Evolutionary conservation across 2,797 vertebrate species (phyloP), one percentile per base, ranked within the genome.

Genomic region (Oryzias dopingdopingensis): DNA sequence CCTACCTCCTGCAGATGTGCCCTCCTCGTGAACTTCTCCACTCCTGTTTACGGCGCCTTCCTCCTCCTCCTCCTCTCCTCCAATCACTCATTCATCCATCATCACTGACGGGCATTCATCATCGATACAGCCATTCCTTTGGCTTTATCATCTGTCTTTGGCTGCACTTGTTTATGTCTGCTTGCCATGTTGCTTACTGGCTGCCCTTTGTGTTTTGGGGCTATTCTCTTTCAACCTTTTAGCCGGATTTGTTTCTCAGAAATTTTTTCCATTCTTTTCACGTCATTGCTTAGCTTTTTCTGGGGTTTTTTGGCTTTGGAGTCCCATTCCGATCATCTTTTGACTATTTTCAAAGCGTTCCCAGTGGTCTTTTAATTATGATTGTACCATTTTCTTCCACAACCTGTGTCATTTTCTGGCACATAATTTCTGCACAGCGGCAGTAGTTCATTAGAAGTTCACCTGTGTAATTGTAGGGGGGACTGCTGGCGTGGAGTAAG

Each of bases 141-240:
- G 52, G 77, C 74, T 81, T 81, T 49, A 84, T 75, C 79, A 81
- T 87, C 67, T 22, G 54, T 83, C 82, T 77, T 77, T 71, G 70
- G 63, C 43, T 5, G 45, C 18, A n/a, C 23, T 68, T 80, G 71
- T 77, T 72, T 72, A 65, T 60, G 63, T 70, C 52, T 40, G 60
- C 66, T 61, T 67, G 62, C 70, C 50, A 52, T 43, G 66, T 67
- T 81, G 74, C 75, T 83, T 74, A 64, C 73, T 59, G 70, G 76
- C 67, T 56, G 55, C 68, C 73, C 76, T 81, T 83, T 76, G 53
- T 50, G 59, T 67, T 71, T 67, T 68, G 50, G 18, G 51, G 49
- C 54, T 22, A 22, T 57, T 69, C 77, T 82, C 75, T 79, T 84
- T 82, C 79, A 84, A 69, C 65, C 67, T 56, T 74, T 79, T 64